Evolutionary conservation across 2,113 vertebrate species (phyloP), one percentile per base, ranked within the genome.

Genomic region (Natator depressus): DNA sequence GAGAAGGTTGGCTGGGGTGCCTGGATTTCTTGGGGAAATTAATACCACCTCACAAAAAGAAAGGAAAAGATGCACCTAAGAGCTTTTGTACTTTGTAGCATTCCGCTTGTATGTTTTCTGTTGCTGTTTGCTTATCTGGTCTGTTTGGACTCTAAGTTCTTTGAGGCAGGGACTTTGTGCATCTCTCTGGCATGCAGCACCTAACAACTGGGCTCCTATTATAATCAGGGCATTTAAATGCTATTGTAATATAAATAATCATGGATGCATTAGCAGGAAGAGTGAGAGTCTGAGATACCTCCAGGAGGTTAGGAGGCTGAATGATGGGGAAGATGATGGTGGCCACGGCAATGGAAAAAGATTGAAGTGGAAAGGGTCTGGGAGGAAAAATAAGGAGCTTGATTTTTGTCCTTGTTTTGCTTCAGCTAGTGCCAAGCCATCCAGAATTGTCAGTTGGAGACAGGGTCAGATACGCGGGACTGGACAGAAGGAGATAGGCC

Each of bases 1-100:
- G 0, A 47, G 54, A n/a, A 0, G 0, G 12, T 3, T 1, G 46
- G 6, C 0, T 0, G 4, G 1, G 25, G 8, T 46, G 82, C 24
- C 57, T 88, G 29, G 3, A 20, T 51, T 72, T 31, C 80, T 81
- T 87, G 10, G 5, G n/a, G 72, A 46, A 22, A 76, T 42, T 51
- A 84, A 65, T 84, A 82, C 27, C 12, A 38, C 42, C n/a, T 80
- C 24, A 24, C 0, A 0, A 38, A 29, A 49, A 29, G 57, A 31
- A 17, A 6, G 10, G 42, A 59, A 88, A 92, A 27, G 27, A 62
- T 49, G 62, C 27, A 20, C 42, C 82, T 25, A 57, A 51, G n/a
- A 82, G 35, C 46, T 49, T 20, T 1, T 50, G 16, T 11, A 10
- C 50, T 90, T 90, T 25, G 50, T 85, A 47, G 85, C 5, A 10